A percentile compares a stretch with the other conserved stretches of the same genome.
Evolutionary conservation across 2,888 invertebrate species (phyloP).

Genomic region (Homarus gammarus): DNA sequence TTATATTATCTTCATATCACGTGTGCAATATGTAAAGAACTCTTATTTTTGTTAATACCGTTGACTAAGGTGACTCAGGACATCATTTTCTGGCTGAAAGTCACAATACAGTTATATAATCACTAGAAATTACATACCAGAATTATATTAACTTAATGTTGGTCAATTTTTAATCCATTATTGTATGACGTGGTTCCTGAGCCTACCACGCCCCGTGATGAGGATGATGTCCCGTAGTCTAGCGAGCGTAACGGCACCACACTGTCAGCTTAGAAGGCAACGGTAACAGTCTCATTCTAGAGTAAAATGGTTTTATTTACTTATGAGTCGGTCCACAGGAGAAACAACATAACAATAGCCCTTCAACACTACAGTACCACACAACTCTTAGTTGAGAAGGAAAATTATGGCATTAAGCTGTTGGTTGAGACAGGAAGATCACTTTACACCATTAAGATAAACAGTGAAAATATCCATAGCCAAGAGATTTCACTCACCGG

Average conservation of each 20-base stretch:
- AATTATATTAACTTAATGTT: background rate
- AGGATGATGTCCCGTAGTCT: background rate
- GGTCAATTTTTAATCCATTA: background rate
- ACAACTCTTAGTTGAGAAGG: no score
- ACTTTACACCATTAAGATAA: no score
- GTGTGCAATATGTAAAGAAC: background rate
- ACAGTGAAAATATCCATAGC: no score
- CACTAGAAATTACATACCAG: background rate
- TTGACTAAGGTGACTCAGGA: constrained; percentile 6
- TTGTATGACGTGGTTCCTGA: constrained; percentile 13
- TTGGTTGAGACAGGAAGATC: no score
- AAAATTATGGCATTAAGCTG: no score
- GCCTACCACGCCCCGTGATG: constrained; percentile 1
- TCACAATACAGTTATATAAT: background rate
- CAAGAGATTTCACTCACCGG: no score
- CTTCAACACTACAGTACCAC: no score
- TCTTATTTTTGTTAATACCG: background rate
- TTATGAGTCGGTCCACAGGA: no score
- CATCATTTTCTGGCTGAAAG: constrained; percentile 24
- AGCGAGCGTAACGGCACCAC: background rate
- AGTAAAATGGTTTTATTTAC: no score
- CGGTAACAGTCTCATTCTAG: no score
- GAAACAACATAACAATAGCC: no score
- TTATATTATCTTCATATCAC: background rate
- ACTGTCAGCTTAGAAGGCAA: no score